Conservation (phyloP, 1,140 invertebrate species). For the Berghia stephanieae region DNA sequence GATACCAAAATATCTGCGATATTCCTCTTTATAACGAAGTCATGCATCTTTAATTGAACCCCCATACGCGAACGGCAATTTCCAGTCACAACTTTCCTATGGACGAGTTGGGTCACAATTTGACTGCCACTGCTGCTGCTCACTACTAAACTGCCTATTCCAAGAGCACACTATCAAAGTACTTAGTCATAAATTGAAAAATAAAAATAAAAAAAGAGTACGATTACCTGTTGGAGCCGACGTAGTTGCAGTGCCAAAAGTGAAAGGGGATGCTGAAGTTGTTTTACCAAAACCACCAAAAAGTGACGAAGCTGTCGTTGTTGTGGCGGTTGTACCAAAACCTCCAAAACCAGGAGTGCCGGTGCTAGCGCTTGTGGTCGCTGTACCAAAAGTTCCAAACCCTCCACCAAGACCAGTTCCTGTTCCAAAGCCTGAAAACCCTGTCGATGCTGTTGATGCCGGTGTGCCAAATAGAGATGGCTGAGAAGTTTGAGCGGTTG, state of each 20-base stretch:
- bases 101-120: background rate
- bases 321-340: slow-evolving; percentile 18
- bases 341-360: slow-evolving; percentile 22
- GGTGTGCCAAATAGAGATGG: slow-evolving; percentile 34
- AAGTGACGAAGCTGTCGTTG: slow-evolving; percentile 21
- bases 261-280: slow-evolving; percentile 34
- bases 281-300: slow-evolving; percentile 41
- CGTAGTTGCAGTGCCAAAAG: slow-evolving; percentile 34
- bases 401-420: background rate
- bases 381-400: slow-evolving; percentile 23
- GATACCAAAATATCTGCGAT: too few relatives aligned
- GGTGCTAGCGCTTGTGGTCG: slow-evolving; percentile 21
- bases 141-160: too few relatives aligned
- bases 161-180: too few relatives aligned
- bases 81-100: background rate
- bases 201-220: background rate
- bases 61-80: background rate
- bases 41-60: background rate
- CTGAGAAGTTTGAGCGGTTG: slow-evolving; percentile 20
- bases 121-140: background rate
- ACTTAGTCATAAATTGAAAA: background rate
- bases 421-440: slow-evolving; percentile 31
- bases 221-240: slow-evolving; percentile 23
- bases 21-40: too few relatives aligned
- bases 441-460: slow-evolving; percentile 16